phyloP scores from a whole-genome alignment of 2,888 invertebrate genomes.

The Myopa testacea region DNA sequence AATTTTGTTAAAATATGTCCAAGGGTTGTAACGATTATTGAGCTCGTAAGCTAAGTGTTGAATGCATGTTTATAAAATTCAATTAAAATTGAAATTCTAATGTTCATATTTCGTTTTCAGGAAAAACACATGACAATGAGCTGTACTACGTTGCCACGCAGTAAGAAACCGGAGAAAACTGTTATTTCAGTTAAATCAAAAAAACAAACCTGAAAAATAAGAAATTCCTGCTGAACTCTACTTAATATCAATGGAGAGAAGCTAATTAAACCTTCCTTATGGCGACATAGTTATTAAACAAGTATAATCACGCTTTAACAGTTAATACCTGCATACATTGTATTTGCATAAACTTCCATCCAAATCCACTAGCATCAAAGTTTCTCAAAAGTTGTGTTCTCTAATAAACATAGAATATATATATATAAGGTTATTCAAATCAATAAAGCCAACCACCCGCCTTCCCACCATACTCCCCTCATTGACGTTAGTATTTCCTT shows the following conservation, averaged over 20 bases:
- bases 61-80: not conserved
- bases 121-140: slow-evolving; percentile 67
- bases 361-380: not conserved
- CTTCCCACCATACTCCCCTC: too few species aligned
- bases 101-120: slow-evolving; percentile 53
- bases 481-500: too few species aligned
- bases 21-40: too few species aligned
- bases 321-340: not conserved
- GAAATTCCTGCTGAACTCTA: not conserved
- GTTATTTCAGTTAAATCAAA: slow-evolving; percentile 55
- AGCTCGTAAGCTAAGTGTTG: too few species aligned
- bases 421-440: not conserved
- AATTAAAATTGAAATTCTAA: not conserved
- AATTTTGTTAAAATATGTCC: too few species aligned
- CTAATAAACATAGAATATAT: not conserved
- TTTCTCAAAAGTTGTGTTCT: not conserved
- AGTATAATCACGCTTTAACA: not conserved
- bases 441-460: too few species aligned
- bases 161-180: slow-evolving; percentile 64
- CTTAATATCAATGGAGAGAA: not conserved
- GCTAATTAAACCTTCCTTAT: not conserved
- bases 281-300: not conserved
- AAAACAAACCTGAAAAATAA: slow-evolving; percentile 57
- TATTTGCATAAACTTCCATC: not conserved
- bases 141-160: slow-evolving; percentile 67